These are phyloP conservation scores for Hystrix cristata DNA, from an alignment of 2,113 vertebrate genomes.

Conservation along the genomic window DNA sequence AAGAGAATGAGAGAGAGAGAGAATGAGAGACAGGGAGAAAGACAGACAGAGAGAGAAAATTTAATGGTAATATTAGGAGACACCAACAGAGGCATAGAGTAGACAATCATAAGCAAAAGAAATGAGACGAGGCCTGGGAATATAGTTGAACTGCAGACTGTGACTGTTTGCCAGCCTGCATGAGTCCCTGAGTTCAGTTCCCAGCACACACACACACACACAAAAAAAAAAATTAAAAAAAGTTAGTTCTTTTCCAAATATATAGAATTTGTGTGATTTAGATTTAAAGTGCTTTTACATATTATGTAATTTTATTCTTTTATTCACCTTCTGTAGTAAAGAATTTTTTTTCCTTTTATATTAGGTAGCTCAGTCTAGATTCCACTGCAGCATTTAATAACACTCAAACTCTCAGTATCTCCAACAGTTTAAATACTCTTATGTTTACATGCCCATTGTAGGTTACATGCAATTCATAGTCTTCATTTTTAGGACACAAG, in stretches of 20 bases:
- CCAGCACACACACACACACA: not conserved
- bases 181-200: not conserved
- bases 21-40: not conserved
- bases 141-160: not conserved
- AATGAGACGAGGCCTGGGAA: not conserved
- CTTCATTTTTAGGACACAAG: not conserved
- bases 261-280: not conserved
- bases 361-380: constrained; percentile 12
- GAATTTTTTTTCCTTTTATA: not conserved
- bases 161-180: not conserved
- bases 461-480: not conserved
- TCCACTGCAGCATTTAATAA: not conserved
- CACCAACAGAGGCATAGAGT: not conserved
- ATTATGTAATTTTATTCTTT: not conserved
- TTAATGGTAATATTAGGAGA: not conserved
- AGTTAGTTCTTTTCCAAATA: not conserved
- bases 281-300: not conserved
- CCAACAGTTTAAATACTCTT: not conserved
- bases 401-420: not conserved
- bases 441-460: not conserved
- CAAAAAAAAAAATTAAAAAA: not conserved
- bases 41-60: not conserved
- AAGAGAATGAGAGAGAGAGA: not conserved
- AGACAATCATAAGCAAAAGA: not conserved
- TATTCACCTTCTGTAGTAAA: not conserved